Percentiles rank a stretch among this genome's conserved stretches.
Conservation (phyloP, 2,113 vertebrate species). For the Cinclus mexicanus region DNA sequence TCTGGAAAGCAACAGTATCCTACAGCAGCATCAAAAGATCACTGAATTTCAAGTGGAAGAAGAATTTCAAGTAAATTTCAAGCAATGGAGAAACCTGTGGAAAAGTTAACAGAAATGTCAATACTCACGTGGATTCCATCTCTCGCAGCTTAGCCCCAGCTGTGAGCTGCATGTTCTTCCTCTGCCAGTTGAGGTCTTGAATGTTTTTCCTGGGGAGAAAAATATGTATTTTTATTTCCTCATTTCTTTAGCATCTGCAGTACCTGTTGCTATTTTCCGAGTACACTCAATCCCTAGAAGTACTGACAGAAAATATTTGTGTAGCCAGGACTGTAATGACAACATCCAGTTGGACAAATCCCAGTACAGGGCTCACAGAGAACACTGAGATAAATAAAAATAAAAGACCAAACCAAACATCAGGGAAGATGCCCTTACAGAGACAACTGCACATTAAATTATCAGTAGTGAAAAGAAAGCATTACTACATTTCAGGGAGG, state of each 20-base stretch:
- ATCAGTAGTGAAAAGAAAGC: not conserved
- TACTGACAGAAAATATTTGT: not conserved
- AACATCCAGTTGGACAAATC: not conserved
- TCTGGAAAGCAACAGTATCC: not conserved
- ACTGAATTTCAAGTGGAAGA: not conserved
- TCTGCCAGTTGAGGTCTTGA: constrained; percentile 97
- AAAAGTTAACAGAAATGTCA: not conserved
- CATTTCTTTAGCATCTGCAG: not conserved
- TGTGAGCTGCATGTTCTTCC: constrained; percentile 95
- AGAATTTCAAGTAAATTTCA: not conserved
- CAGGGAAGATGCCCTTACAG: not conserved
- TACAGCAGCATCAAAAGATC: not conserved
- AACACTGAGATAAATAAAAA: not conserved
- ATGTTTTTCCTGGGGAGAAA: constrained; percentile 86
- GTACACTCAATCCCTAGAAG: not conserved
- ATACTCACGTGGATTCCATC: constrained; percentile 94
- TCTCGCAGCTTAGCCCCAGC: constrained; percentile 93
- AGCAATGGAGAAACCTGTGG: not conserved
- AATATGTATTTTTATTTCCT: not conserved
- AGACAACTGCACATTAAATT: not conserved
- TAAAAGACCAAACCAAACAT: not conserved
- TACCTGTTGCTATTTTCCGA: not conserved
- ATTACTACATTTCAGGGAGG: not conserved
- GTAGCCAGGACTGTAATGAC: not conserved
- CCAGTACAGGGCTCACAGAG: not conserved